Percentiles rank a stretch among this genome's conserved stretches.
phyloP scores from a whole-genome alignment of 2,797 vertebrate species.

The Coracias cyanogaster region DNA sequence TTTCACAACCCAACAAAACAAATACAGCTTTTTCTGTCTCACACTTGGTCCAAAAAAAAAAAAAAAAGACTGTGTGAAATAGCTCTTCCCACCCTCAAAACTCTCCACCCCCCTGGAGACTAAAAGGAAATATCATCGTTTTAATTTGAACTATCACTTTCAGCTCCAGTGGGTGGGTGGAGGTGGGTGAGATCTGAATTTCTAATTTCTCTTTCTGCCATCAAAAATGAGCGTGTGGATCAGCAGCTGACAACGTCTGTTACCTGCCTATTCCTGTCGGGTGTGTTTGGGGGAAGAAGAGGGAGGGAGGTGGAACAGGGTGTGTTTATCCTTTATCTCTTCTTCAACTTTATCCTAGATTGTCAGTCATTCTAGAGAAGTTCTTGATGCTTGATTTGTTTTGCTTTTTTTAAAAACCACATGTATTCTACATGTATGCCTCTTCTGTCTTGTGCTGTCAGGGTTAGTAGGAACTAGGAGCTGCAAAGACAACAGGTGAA shows the following conservation, averaged over 20 bases:
- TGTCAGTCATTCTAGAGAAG: neutral
- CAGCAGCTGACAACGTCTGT: slow-evolving; percentile 11
- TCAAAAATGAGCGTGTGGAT: neutral
- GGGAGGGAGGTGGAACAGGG: neutral
- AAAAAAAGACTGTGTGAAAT: neutral
- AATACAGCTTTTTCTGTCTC: slow-evolving; percentile 18
- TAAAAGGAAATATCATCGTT: slow-evolving; percentile 30
- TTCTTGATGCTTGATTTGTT: neutral
- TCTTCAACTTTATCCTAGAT: neutral
- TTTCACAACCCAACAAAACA: slow-evolving; percentile 15
- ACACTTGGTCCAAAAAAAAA: neutral
- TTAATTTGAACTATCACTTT: slow-evolving; percentile 56
- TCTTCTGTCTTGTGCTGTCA: neutral
- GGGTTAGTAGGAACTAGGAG: neutral
- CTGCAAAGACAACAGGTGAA: neutral
- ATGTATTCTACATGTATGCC: neutral
- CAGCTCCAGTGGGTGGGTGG: slow-evolving; percentile 15
- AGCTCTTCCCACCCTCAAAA: neutral
- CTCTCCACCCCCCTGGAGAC: neutral
- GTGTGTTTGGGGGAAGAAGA: neutral
- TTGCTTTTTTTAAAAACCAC: neutral
- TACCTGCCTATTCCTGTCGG: neutral
- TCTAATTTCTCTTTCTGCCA: slow-evolving; percentile 29
- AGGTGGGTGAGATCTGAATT: slow-evolving; percentile 41
- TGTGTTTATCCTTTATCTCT: neutral